Base-by-base conservation (phyloP, 35 echinoderm and acorn worm genomes). In the Acanthaster planci region DNA sequence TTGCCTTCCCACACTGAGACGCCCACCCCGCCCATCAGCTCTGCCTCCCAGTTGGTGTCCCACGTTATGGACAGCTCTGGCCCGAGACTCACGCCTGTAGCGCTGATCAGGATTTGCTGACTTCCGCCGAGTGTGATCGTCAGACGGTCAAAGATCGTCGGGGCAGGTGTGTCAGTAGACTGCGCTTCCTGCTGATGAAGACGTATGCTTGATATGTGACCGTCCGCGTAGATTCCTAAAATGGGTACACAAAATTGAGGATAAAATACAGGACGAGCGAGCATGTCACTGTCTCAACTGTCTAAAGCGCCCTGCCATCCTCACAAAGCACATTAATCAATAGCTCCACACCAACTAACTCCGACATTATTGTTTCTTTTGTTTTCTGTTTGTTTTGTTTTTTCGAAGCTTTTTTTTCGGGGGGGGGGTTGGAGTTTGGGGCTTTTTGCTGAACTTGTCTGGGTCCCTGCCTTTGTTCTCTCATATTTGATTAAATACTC, bases 91-190 rank as follows among this genome's bases (percentile, higher is more conserved):
- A 72, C 64, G 34, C 7, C 30, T 14, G 26, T 34, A 31, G 64
- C 64, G 34, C 14, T 72, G 64, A 72, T 72, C 26, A 72, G 64
- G n/a, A 72, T 29, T 9, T 36, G 64, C 14, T 29, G 64, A 12
- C 64, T 26, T 19, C 64, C 64, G 64, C 7, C 64, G 14, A 29
- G 18, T 7, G 64, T 31, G 21, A 72, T 29, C 64, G 23, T 7
- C 64, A 72, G 64, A 72, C 64, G 26, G 64, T 72, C 64, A 26
- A 72, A 72, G 22, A 72, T 72, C 14, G 64, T 72, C 34, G 29
- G 64, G 22, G 64, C 14, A 26, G 64, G 64, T 12, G 4, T 12
- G 42, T 12, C 12, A 47, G 42, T 47, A 10, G 14, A 27, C 34
- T 19, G 14, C 64, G 64, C 22, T 26, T 31, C 2, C 21, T 72